Evolutionary conservation across 2,888 invertebrate genomes (phyloP).

Genomic region (Tipula helvola): DNA sequence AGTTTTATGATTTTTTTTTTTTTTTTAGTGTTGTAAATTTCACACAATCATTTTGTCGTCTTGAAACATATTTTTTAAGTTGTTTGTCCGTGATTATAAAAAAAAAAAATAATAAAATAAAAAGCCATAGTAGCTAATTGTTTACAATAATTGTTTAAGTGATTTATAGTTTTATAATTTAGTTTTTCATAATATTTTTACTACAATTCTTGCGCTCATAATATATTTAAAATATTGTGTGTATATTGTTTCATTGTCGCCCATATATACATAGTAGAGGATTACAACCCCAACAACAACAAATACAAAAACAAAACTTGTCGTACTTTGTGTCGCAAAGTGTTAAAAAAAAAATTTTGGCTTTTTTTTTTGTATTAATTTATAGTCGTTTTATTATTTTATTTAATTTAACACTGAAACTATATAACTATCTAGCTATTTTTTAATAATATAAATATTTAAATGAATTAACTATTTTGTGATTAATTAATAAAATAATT

Average conservation of each 20-base stretch:
- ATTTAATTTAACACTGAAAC: neutral
- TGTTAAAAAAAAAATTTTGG: neutral
- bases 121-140: neutral
- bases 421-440: neutral
- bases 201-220: neutral
- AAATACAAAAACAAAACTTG: neutral
- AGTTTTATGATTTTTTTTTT: neutral
- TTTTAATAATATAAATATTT: neutral
- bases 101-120: neutral
- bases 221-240: neutral
- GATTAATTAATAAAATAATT: neutral
- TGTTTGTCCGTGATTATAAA: neutral
- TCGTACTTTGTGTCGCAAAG: neutral
- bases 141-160: neutral
- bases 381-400: neutral
- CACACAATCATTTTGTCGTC: conserved; percentile 4
- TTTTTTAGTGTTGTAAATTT: neutral
- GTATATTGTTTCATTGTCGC: neutral
- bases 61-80: neutral
- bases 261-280: neutral
- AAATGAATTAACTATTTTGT: neutral
- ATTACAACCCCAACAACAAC: neutral
- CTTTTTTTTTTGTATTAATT: neutral
- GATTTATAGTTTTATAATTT: neutral
- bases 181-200: neutral